A percentile compares a stretch with the other conserved stretches of the same genome.
phyloP scores from a whole-genome alignment of 1,140 invertebrate genomes.

The Eupristina koningsbergeri region DNA sequence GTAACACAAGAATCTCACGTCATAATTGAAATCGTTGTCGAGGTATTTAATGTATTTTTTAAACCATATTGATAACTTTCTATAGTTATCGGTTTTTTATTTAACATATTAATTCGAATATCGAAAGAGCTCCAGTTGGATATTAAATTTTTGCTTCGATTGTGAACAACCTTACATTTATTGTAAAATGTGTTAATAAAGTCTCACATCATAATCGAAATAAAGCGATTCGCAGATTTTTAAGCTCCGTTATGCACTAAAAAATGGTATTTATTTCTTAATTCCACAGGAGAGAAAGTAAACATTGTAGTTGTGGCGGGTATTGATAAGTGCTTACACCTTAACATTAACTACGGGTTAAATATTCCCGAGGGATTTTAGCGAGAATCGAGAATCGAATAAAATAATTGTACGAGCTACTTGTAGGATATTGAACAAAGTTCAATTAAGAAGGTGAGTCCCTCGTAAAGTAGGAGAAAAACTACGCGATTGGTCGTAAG shows the following conservation, averaged over 20 bases:
- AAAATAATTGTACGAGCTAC: slow-evolving; percentile 1
- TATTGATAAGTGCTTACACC: background rate
- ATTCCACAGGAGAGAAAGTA: background rate
- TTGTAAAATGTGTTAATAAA: background rate
- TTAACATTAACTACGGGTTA: background rate
- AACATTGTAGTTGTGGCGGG: background rate
- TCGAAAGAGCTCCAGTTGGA: background rate
- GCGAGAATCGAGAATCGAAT: background rate
- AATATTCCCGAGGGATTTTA: background rate
- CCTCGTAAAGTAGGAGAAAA: background rate
- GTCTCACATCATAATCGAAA: background rate
- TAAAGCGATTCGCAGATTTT: background rate
- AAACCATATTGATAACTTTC: too few relatives aligned
- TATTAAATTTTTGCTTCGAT: background rate
- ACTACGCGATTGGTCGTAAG: background rate
- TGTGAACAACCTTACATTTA: background rate
- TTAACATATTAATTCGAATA: background rate
- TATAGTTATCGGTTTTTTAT: too few relatives aligned
- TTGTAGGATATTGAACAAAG: background rate
- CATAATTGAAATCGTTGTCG: too few relatives aligned
- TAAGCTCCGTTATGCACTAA: background rate
- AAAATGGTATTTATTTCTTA: background rate
- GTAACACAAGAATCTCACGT: too few relatives aligned
- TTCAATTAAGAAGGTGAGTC: background rate
- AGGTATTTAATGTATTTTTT: too few relatives aligned